Evolutionary conservation across 2,888 invertebrate species (phyloP).

Genomic region (Heterodera filipjevi): DNA sequence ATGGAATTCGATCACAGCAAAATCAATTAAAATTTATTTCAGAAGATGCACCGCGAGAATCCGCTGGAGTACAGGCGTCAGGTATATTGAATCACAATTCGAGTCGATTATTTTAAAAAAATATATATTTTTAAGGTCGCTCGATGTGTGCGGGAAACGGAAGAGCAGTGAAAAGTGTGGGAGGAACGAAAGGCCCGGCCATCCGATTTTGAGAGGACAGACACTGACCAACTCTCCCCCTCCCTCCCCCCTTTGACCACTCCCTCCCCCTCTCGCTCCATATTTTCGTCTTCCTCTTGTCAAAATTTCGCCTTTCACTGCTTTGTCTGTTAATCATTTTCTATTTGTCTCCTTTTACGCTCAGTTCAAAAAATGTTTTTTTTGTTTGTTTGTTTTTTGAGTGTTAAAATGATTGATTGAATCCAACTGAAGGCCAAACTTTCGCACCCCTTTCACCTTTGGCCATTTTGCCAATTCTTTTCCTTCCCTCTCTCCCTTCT

Average conservation of each 20-base stretch:
- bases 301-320: too few species aligned
- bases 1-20: too few species aligned
- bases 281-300: too few species aligned
- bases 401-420: not conserved
- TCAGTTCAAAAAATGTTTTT: not conserved
- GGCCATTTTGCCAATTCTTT: too few species aligned
- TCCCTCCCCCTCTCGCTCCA: not conserved
- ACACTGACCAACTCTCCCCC: not conserved
- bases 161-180: conserved; percentile 72
- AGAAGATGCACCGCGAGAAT: conserved; percentile 98
- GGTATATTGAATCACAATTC: too few species aligned
- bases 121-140: conserved; percentile 70
- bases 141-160: conserved; percentile 95
- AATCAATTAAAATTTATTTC: conserved; percentile 63
- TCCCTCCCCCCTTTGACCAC: not conserved
- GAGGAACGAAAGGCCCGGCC: not conserved
- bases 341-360: too few species aligned
- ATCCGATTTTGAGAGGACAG: not conserved
- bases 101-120: too few species aligned
- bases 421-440: too few species aligned
- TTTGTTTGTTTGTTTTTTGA: not conserved
- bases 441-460: too few species aligned
- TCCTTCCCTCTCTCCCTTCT: too few species aligned
- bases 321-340: too few species aligned
- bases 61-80: conserved; percentile 95